A percentile compares a stretch with the other conserved stretches of the same genome.
Evolutionary conservation across 2,797 vertebrate genomes (phyloP).

Genomic region (Trachops cirrhosus): DNA sequence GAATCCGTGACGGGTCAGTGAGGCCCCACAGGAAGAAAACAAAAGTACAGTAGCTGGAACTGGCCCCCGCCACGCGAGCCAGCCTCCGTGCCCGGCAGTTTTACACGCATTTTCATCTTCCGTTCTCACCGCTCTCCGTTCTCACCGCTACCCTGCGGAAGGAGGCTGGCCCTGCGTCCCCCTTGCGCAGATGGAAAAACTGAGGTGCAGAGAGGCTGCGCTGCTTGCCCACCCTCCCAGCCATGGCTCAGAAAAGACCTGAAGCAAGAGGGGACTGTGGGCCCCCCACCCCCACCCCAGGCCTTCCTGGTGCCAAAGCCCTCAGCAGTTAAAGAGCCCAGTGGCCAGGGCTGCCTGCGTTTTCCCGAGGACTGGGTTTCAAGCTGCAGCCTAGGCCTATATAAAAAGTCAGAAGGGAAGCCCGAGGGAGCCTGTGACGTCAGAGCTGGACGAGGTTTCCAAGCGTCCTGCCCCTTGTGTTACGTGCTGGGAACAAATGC

Average conservation of each 20-base stretch:
- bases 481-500: not conserved
- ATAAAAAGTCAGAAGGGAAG: not conserved
- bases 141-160: not conserved
- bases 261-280: not conserved
- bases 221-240: not conserved
- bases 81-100: not conserved
- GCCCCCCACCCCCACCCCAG: not conserved
- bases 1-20: not conserved
- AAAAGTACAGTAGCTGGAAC: not conserved
- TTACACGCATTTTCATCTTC: not conserved
- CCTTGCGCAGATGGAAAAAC: not conserved
- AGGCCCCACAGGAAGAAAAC: not conserved
- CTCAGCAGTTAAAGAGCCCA: not conserved
- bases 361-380: not conserved
- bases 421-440: not conserved
- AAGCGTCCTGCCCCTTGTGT: not conserved
- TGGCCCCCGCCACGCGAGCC: not conserved
- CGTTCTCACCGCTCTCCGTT: too few species aligned
- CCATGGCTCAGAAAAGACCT: not conserved
- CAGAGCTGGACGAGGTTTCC: not conserved
- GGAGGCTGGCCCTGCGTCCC: not conserved
- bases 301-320: not conserved
- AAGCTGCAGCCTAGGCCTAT: not conserved
- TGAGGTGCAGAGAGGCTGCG: not conserved
- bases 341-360: not conserved